phyloP scores from a whole-genome alignment of 2,888 invertebrate genomes.

The Deladenus siricidicola region DNA sequence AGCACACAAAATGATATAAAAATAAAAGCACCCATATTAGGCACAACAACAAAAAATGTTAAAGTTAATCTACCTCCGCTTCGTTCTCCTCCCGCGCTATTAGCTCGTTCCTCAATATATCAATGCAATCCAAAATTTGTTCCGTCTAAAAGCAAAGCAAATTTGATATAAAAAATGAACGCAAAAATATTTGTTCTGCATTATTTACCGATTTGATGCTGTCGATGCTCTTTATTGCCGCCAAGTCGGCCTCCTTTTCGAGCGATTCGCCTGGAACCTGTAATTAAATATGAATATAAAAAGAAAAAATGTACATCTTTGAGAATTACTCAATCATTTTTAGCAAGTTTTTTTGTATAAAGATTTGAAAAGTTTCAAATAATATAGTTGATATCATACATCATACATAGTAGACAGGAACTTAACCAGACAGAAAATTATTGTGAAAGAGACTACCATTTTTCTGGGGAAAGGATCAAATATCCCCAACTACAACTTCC shows the following conservation, averaged over 20 bases:
- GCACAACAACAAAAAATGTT: neutral
- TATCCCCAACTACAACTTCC: too few relatives aligned
- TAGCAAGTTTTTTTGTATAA: too few relatives aligned
- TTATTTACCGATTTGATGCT: conserved; percentile 69
- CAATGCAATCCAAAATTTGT: conserved; percentile 79
- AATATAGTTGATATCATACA: too few relatives aligned
- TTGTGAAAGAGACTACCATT: too few relatives aligned
- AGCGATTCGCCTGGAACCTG: conserved; percentile 58
- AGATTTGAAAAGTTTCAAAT: too few relatives aligned
- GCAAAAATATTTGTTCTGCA: too few relatives aligned
- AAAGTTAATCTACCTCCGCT: conserved; percentile 18
- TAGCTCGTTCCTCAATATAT: conserved; percentile 60
- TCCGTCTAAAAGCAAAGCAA: conserved; percentile 64
- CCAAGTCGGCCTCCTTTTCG: conserved; percentile 64
- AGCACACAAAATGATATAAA: too few relatives aligned
- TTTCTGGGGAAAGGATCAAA: too few relatives aligned
- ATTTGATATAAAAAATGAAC: conserved; percentile 9
- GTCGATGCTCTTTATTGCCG: conserved; percentile 77
- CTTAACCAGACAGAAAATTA: too few relatives aligned
- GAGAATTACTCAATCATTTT: too few relatives aligned
- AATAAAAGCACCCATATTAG: too few relatives aligned
- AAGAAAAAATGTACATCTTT: neutral
- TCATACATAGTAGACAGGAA: too few relatives aligned
- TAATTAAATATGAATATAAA: neutral
- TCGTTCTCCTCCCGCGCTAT: conserved; percentile 27